phyloP scores from a whole-genome alignment of 2,888 invertebrate genomes.

The Halocaridina rubra region DNA sequence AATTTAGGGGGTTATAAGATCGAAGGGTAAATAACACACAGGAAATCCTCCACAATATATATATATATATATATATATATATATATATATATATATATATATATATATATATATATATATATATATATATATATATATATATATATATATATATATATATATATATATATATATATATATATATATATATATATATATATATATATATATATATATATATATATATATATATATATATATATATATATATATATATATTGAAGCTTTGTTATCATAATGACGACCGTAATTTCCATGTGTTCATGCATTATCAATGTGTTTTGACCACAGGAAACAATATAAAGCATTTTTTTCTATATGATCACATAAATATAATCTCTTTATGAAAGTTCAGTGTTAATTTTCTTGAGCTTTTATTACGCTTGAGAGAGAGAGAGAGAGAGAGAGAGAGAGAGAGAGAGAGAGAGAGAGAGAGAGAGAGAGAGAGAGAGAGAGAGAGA shows the following conservation, averaged over 20 bases:
- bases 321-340: too few relatives aligned
- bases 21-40: too few relatives aligned
- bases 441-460: background rate
- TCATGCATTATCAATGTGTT: too few relatives aligned
- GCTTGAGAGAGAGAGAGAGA: background rate
- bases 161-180: background rate
- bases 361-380: too few relatives aligned
- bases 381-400: too few relatives aligned
- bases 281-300: too few relatives aligned
- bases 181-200: background rate
- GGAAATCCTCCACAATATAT: too few relatives aligned
- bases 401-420: too few relatives aligned
- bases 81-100: background rate
- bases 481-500: background rate
- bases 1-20: too few relatives aligned
- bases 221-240: background rate
- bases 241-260: background rate
- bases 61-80: constrained; percentile 2
- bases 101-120: background rate
- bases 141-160: background rate
- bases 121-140: background rate
- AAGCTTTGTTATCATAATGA: too few relatives aligned
- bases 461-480: background rate
- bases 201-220: background rate
- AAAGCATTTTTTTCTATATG: too few relatives aligned